These are phyloP conservation scores for Panopea generosa DNA, from an alignment of 2,888 invertebrate genomes.

Conservation along the genomic window DNA sequence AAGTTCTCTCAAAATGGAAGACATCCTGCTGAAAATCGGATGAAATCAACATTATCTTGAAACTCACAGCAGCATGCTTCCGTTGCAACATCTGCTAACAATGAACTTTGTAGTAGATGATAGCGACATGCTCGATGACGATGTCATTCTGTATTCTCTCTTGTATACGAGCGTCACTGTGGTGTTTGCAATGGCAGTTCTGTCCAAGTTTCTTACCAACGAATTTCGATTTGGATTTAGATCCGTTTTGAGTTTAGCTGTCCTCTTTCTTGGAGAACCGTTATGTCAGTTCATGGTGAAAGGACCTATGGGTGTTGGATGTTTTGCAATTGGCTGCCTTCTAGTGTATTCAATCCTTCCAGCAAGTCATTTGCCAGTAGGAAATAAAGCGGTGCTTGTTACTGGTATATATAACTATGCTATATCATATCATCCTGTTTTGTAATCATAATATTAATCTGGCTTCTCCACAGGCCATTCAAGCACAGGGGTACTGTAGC, in stretches of 20 bases:
- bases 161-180: constrained; percentile 83
- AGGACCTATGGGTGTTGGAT: constrained; percentile 80
- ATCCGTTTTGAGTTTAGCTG: constrained; percentile 80
- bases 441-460: too few relatives aligned
- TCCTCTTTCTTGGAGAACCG: constrained; percentile 83
- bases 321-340: constrained; percentile 81
- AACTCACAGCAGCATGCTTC: constrained; percentile 37
- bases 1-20: constrained; percentile 59
- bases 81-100: constrained; percentile 49
- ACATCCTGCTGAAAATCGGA: constrained; percentile 53
- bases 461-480: too few relatives aligned
- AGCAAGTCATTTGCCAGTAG: constrained; percentile 81
- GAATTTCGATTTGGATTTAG: constrained; percentile 83
- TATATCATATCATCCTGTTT: too few relatives aligned
- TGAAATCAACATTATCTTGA: constrained; percentile 10
- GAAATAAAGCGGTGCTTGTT: constrained; percentile 80
- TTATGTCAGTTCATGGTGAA: constrained; percentile 83
- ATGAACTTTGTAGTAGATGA: constrained; percentile 67
- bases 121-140: constrained; percentile 70
- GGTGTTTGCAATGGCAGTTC: constrained; percentile 83
- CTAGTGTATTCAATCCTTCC: constrained; percentile 82
- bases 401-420: too few relatives aligned
- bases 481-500: too few relatives aligned
- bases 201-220: constrained; percentile 83
- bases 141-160: constrained; percentile 82